Evolutionary conservation across 1,140 invertebrate species (phyloP), one percentile per base, ranked within the genome.

Genomic region (Magallana angulata): DNA sequence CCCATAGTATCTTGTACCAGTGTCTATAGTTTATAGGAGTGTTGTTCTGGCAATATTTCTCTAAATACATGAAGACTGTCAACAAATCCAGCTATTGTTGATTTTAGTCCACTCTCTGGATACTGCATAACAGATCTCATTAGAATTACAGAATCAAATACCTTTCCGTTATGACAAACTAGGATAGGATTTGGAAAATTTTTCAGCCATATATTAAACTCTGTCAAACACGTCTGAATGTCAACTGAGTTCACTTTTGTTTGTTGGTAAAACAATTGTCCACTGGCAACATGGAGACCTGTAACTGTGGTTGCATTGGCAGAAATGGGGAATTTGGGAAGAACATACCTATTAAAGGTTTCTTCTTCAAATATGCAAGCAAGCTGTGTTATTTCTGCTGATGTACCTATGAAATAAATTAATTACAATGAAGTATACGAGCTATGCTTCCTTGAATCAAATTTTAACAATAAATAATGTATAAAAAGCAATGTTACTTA

Each of bases 271-370:
- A 18, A 71, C 18, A 71, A 71, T 7, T 71, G 18, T 71, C 64
- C 64, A 71, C 64, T 71, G 64, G 18, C 64, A 68, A 68, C 64
- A 71, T 71, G n/a, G 30, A 24, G 64, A 18, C 64, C 64, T 8
- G 64, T 71, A 7, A 71, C 18, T 9, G 18, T 5, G 2, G 18
- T 24, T 71, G 64, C 64, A 9, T 71, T 24, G n/a, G 64, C 64
- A 71, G 18, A 24, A 11, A 71, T 71, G 18, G 64, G 18, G 11
- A 24, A 71, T 30, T n/a, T 9, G 30, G 64, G 64, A 71, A 71
- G 64, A 18, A 71, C 64, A 11, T 71, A 71, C 64, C 64, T 71
- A 71, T 7, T 71, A 24, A 71, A 71, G 18, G 16, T 71, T 18
- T 71, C 64, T 9, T 71, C 64, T 71, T 9, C 18, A 71, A 71